Base-by-base conservation (phyloP, 2,113 vertebrate genomes). In the Sciurus niger region DNA sequence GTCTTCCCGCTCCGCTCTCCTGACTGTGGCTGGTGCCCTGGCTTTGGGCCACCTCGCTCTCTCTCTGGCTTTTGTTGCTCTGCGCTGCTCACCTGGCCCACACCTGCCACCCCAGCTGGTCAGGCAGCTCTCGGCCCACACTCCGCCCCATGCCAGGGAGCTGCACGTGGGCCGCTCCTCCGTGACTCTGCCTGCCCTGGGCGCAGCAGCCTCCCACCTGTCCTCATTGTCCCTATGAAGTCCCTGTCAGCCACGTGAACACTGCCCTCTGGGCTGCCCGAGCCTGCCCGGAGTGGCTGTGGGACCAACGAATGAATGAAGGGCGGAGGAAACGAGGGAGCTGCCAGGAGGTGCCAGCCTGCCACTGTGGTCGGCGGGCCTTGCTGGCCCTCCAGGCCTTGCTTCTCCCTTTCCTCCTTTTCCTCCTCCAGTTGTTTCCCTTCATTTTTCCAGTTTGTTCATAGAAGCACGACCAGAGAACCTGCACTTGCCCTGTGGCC, bases 401-500 rank as follows among this genome's bases (percentile, higher is more conserved):
- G 46, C 5, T 30, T 65, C 72, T 74, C 17, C 2, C 22, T 60
- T 79, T 37, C 37, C 37, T 37, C 37, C 37, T 37, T 37, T 37
- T 37, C 37, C 37, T 37, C 37, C 37, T 63, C 2, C 6, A 58
- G 7, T 58, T 24, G 8, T 17, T 78, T 89, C 16, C 13, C 13
- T 48, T 32, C 32, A 10, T 4, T 24, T 14, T 76, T 55, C 34
- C 13, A 28, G 22, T 37, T 89, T 53, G 16, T 55, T 53, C 51
- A 13, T 78, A 12, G 58, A 74, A 65, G 28, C 5, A 4, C 14
- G 25, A 14, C 85, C 37, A 4, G n/a, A 48, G 79, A 74, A 60
- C 1, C 17, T 14, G 37, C 11, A 40, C 7, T 48, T 30, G 2
- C 32, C 46, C 5, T 16, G 17, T n/a, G 12, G 3, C 0, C 2